A percentile compares a stretch with the other conserved stretches of the same genome.
Evolutionary conservation across 2,888 invertebrate genomes (phyloP).

Genomic region (Polydrusus cervinus): DNA sequence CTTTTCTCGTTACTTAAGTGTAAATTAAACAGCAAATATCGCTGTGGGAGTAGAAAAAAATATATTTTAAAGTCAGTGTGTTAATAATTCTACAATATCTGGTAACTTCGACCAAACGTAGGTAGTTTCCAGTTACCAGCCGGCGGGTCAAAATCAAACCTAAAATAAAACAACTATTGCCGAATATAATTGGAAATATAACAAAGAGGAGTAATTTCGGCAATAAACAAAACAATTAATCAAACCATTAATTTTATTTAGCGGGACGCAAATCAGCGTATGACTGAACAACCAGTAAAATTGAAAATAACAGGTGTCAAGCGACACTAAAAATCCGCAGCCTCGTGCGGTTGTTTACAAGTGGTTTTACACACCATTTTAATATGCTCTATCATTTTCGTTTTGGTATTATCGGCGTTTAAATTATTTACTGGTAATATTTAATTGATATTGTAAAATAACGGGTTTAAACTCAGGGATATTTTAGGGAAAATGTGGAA

Average conservation of each 20-base stretch:
- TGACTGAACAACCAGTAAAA: constrained; percentile 67
- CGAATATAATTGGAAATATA: constrained; percentile 21
- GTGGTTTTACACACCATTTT: constrained; percentile 48
- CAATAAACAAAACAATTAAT: constrained; percentile 71
- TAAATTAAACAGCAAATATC: no score
- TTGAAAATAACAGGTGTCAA: constrained; percentile 71
- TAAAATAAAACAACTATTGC: constrained; percentile 1
- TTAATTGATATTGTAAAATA: background rate
- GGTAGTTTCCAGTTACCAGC: no score
- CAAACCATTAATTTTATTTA: constrained; percentile 70
- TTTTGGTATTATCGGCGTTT: constrained; percentile 22
- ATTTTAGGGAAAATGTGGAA: no score
- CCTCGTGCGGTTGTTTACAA: constrained; percentile 47
- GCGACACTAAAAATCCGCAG: constrained; percentile 47
- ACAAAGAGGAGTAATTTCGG: constrained; percentile 51
- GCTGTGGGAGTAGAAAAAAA: no score
- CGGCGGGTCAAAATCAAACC: background rate
- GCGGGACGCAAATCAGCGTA: constrained; percentile 66
- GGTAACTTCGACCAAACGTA: no score
- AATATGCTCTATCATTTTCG: constrained; percentile 35
- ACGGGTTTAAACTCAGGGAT: no score
- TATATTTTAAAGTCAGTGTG: no score
- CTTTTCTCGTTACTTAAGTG: no score
- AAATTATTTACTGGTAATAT: constrained; percentile 9
- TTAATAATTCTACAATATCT: no score